These are phyloP conservation scores for Meleagris gallopavo DNA, from an alignment of 2,113 vertebrate species.

Conservation along the genomic window DNA sequence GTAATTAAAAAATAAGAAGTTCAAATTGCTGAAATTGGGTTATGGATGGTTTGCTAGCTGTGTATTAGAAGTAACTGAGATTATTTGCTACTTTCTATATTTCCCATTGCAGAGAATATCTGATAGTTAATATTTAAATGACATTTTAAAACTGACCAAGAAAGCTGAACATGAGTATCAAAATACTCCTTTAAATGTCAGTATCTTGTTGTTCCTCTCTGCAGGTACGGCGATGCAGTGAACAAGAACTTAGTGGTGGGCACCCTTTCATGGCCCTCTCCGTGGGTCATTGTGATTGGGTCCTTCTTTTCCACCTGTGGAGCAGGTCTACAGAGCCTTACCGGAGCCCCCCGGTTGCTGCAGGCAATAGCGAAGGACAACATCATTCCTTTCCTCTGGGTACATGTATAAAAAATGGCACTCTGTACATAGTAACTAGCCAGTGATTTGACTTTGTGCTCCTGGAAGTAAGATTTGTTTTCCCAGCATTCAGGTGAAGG, in stretches of 20 bases:
- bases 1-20: not conserved
- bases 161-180: fast-evolving
- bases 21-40: not conserved
- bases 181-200: fast-evolving
- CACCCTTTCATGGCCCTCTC: conserved; percentile 95
- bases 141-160: not conserved
- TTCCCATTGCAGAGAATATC: not conserved
- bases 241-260: conserved; percentile 93
- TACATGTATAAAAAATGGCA: not conserved
- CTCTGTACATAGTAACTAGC: not conserved
- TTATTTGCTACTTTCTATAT: not conserved
- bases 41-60: not conserved
- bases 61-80: not conserved
- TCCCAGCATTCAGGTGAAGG: not conserved
- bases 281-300: conserved; percentile 96
- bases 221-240: conserved; percentile 92
- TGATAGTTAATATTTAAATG: not conserved
- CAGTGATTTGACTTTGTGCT: fast-evolving
- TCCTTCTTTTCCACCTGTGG: conserved; percentile 98
- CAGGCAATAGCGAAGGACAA: conserved; percentile 98
- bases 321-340: conserved; percentile 94
- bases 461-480: not conserved
- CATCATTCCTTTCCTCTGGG: conserved; percentile 96
- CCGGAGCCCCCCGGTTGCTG: conserved; percentile 92
- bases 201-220: not conserved